Conservation (phyloP, 2,888 invertebrate species). For the Erebia ligea region DNA sequence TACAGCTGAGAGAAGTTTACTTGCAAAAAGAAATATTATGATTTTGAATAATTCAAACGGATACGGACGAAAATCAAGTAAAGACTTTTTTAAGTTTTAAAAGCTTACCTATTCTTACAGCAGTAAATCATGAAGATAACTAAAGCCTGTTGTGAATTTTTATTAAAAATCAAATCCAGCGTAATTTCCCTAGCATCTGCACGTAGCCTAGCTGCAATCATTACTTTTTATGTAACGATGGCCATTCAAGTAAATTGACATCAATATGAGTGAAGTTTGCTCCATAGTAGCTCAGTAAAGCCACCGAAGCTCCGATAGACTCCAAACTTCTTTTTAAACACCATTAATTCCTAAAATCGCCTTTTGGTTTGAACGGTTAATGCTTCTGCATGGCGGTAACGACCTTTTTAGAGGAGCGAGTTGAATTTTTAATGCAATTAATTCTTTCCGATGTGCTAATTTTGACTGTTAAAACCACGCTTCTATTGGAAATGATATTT, state of each 20-base stretch:
- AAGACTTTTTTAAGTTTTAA: too few species aligned
- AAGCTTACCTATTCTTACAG: not conserved
- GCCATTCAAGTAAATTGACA: constrained; percentile 72
- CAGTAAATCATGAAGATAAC: not conserved
- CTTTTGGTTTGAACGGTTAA: constrained; percentile 44
- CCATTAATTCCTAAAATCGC: constrained; percentile 48
- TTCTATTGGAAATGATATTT: constrained; percentile 15
- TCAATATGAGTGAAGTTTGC: constrained; percentile 61
- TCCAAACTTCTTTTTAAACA: constrained; percentile 49
- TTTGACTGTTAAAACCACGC: constrained; percentile 21
- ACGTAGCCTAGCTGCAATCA: constrained; percentile 51
- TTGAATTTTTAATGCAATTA: constrained; percentile 47
- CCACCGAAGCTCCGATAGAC: constrained; percentile 49
- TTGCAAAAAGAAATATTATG: too few species aligned
- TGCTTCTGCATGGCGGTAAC: constrained; percentile 40
- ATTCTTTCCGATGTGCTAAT: constrained; percentile 37
- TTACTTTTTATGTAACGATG: constrained; percentile 74
- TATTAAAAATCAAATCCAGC: constrained; percentile 20
- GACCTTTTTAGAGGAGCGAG: constrained; percentile 37
- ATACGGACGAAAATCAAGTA: too few species aligned
- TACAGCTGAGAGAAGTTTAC: too few species aligned
- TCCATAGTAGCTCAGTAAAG: constrained; percentile 45
- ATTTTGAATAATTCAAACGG: too few species aligned
- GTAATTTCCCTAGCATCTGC: constrained; percentile 48
- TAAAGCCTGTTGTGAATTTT: not conserved